Evolutionary conservation across 2,888 invertebrate genomes (phyloP).

Genomic region (Megaustenia siamemsis): DNA sequence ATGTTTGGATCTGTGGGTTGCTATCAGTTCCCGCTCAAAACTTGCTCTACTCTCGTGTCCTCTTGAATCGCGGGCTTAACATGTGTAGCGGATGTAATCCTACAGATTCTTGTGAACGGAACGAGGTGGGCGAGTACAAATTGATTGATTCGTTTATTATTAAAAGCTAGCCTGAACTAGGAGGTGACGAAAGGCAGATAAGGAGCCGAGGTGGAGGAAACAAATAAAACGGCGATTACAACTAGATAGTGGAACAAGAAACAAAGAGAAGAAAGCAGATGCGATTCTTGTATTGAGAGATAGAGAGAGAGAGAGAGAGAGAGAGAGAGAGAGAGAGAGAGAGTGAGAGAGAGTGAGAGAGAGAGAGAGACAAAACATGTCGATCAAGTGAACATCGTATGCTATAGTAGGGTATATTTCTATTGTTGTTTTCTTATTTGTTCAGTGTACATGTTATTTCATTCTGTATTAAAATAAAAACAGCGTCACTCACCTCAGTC

Average conservation of each 20-base stretch:
- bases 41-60: not conserved
- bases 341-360: not conserved
- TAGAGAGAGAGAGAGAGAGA: not conserved
- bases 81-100: not conserved
- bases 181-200: not conserved
- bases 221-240: too few species aligned
- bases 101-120: not conserved
- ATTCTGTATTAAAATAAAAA: too few species aligned
- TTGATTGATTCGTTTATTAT: constrained; percentile 1
- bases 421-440: too few species aligned
- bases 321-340: not conserved
- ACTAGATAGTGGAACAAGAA: too few species aligned
- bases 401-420: too few species aligned
- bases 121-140: not conserved
- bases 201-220: too few species aligned
- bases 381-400: not conserved
- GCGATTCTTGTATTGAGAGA: too few species aligned
- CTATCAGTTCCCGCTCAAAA: not conserved
- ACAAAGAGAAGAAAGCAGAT: too few species aligned
- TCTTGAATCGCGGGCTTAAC: not conserved
- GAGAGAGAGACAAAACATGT: not conserved
- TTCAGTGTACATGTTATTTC: too few species aligned
- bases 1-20: not conserved
- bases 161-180: not conserved
- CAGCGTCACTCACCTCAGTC: too few species aligned